Evolutionary conservation across 2,113 vertebrate species (phyloP).

Genomic region (Ariopsis seemanni): DNA sequence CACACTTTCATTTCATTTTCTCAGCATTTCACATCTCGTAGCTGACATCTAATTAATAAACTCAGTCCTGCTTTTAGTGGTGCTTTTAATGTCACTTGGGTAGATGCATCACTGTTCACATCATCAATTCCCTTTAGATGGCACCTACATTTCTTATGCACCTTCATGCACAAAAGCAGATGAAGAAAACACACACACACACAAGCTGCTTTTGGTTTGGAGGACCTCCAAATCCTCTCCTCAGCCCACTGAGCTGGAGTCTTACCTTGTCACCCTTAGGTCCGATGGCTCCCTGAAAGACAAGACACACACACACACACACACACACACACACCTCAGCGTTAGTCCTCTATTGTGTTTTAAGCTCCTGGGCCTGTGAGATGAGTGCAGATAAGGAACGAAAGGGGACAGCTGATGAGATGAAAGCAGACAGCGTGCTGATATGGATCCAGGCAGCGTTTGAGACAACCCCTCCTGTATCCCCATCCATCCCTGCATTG

Average conservation of each 20-base stretch:
- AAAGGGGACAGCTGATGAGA: conserved; percentile 65
- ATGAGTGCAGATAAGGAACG: conserved; percentile 60
- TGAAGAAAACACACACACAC: conserved; percentile 8
- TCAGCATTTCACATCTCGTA: not conserved
- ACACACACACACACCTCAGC: conserved; percentile 59
- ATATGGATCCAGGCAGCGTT: conserved; percentile 64
- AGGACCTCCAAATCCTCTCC: conserved; percentile 60
- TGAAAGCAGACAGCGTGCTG: conserved; percentile 66
- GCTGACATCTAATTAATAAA: conserved; percentile 66
- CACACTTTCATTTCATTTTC: conserved; percentile 18
- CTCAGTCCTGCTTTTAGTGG: conserved; percentile 52
- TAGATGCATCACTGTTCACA: conserved; percentile 27
- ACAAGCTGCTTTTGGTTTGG: conserved; percentile 19
- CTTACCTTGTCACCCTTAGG: conserved; percentile 88
- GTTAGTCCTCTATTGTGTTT: conserved; percentile 61
- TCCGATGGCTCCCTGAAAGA: conserved; percentile 82
- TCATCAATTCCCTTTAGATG: conserved; percentile 28
- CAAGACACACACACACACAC: conserved; percentile 51
- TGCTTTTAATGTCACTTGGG: conserved; percentile 57
- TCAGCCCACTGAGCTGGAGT: conserved; percentile 70
- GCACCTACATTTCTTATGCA: conserved; percentile 21
- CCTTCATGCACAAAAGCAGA: not conserved
- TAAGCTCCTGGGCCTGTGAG: conserved; percentile 55
- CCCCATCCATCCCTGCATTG: conserved; percentile 28
- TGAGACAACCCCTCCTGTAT: conserved; percentile 40